A percentile compares a stretch with the other conserved stretches of the same genome.
Evolutionary conservation across 2,888 invertebrate species (phyloP).

Genomic region (Leucoma salicis): DNA sequence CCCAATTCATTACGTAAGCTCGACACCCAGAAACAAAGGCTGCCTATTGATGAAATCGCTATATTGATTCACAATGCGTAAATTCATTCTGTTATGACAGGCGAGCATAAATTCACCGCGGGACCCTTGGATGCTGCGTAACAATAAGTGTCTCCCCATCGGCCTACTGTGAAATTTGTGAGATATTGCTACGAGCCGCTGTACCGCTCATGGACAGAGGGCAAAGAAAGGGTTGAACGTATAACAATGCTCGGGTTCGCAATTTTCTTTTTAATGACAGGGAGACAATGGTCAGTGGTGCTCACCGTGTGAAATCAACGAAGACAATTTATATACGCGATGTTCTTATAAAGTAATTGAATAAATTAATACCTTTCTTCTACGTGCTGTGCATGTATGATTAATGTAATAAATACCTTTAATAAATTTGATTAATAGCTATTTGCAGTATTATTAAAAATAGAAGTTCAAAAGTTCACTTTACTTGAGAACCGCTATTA

Average conservation of each 20-base stretch:
- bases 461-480: conserved; percentile 12
- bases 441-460: conserved; percentile 16
- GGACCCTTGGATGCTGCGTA: conserved; percentile 77
- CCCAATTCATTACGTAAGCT: conserved; percentile 68
- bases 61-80: conserved; percentile 80
- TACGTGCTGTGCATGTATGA: conserved; percentile 23
- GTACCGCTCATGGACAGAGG: conserved; percentile 64
- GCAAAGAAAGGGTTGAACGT: conserved; percentile 64
- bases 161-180: conserved; percentile 63
- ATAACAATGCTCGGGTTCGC: conserved; percentile 57
- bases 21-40: conserved; percentile 76
- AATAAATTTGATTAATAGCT: conserved; percentile 27
- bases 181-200: conserved; percentile 66
- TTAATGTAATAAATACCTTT: conserved; percentile 16
- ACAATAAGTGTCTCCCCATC: conserved; percentile 70
- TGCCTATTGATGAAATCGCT: conserved; percentile 72
- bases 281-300: conserved; percentile 71
- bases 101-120: conserved; percentile 76
- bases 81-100: conserved; percentile 81
- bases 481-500: conserved; percentile 6
- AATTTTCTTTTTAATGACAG: conserved; percentile 70
- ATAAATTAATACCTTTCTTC: conserved; percentile 39
- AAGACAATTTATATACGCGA: conserved; percentile 41
- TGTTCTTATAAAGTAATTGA: conserved; percentile 41
- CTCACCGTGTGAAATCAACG: conserved; percentile 70